Evolutionary conservation across 2,113 vertebrate genomes (phyloP).

Genomic region (Datnioides undecimradiatus): DNA sequence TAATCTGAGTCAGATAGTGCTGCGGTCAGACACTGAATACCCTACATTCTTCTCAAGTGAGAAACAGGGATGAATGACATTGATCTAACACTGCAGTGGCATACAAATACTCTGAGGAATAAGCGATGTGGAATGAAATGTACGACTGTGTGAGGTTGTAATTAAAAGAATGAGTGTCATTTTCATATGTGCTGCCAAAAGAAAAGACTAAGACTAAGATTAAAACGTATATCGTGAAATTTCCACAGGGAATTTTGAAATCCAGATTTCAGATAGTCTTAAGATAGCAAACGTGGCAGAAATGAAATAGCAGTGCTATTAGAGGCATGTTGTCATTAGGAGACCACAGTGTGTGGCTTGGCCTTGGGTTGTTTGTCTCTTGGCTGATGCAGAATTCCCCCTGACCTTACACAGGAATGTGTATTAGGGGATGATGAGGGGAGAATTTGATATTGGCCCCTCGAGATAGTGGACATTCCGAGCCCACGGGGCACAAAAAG

Average conservation of each 20-base stretch:
- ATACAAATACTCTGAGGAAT: background rate
- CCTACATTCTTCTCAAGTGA: constrained; percentile 32
- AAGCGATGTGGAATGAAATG: no score
- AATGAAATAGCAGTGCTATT: background rate
- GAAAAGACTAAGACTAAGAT: no score
- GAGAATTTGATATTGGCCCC: constrained; percentile 88
- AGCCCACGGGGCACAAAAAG: constrained; percentile 84
- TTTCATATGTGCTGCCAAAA: background rate
- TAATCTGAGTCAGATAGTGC: constrained; percentile 53
- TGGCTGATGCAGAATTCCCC: constrained; percentile 73
- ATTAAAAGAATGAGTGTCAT: background rate
- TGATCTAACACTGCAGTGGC: background rate
- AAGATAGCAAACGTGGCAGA: background rate
- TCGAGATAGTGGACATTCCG: constrained; percentile 88
- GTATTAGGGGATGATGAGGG: constrained; percentile 79
- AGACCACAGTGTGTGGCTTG: constrained; percentile 22
- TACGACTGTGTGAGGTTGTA: background rate
- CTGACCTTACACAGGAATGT: constrained; percentile 86
- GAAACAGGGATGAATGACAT: constrained; percentile 24
- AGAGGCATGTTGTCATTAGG: constrained; percentile 11
- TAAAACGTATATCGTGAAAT: background rate
- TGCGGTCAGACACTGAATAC: constrained; percentile 37
- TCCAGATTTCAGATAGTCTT: background rate
- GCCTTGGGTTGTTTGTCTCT: constrained; percentile 61
- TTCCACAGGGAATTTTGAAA: background rate